These are phyloP conservation scores for Prionailurus viverrinus DNA, from an alignment of 2,113 vertebrate species.

Conservation along the genomic window DNA sequence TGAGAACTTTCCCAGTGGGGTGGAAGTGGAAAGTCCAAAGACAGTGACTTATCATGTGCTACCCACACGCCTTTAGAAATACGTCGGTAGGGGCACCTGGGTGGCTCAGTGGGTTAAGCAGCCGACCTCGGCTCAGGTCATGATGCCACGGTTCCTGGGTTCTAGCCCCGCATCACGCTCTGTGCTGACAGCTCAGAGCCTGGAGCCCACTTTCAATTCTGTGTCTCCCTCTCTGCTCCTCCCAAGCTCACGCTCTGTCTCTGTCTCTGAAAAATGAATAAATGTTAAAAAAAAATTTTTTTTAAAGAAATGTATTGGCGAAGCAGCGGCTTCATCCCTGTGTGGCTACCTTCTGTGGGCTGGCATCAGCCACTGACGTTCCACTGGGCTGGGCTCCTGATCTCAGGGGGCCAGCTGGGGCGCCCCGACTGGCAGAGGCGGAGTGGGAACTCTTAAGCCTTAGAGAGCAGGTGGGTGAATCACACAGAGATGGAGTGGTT, in stretches of 20 bases:
- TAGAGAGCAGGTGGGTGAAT: background rate
- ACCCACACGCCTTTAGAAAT: background rate
- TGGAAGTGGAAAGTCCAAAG: background rate
- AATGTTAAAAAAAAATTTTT: too few relatives aligned
- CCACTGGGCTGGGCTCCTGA: background rate
- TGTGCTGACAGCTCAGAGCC: too few relatives aligned
- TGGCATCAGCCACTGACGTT: background rate
- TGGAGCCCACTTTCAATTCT: too few relatives aligned
- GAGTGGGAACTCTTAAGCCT: background rate
- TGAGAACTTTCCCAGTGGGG: background rate
- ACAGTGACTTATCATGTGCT: background rate
- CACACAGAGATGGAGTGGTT: background rate
- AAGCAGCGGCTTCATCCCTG: rapidly evolving
- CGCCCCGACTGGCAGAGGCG: background rate
- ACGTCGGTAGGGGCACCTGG: too few relatives aligned
- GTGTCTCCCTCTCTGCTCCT: too few relatives aligned
- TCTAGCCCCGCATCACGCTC: too few relatives aligned
- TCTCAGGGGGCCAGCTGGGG: background rate
- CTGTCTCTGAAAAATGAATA: too few relatives aligned
- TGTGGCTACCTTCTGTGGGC: background rate
- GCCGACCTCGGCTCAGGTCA: too few relatives aligned
- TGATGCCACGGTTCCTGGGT: too few relatives aligned
- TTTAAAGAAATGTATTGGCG: background rate
- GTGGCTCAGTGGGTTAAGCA: too few relatives aligned
- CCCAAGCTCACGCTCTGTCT: too few relatives aligned